Base-by-base conservation (phyloP, 2,888 invertebrate genomes). In the Cynaeus angustus region DNA sequence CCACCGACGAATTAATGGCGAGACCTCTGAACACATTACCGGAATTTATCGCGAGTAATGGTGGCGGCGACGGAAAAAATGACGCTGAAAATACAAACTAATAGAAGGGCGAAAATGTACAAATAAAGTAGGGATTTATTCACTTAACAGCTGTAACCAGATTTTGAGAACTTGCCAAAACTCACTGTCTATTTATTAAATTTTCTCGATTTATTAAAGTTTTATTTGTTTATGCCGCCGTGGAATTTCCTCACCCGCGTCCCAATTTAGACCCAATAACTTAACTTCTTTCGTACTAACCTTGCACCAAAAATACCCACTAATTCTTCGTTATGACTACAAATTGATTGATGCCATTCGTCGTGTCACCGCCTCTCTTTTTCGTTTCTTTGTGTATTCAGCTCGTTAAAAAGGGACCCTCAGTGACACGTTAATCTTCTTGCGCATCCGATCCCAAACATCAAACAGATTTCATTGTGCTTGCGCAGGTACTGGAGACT, bases 391-490 rank as follows among this genome's bases (percentile, higher is more conserved):
- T 61, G 30, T 66, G 53, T n/a, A 66, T 66, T 37, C 13, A 41
- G 14, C 66, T 66, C 66, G 66, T 66, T 66, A 66, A 56, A 55
- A 66, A 43, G 30, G 30, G 37, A 41, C 41, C 37, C 30, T 43
- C 53, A 16, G 3, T 41, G 64, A 64, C 56, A 55, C 66, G 66
- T 66, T 66, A 66, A 66, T 66, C 66, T 55, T 26, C 62, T 12
- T 30, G 62, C 30, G 30, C 30, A 9, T 30, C 30, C 26, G 37
- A 62, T 62, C 50, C 46, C 12, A 66, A 66, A 66, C 66, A 66
- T 66, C 66, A 66, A 66, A 67, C 58, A 43, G 59, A 59, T 68
- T 68, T 68, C 59, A 52, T 68, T 61, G 58, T 52, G 50, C 46
- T 30, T 45, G 21, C 12, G 67, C 50, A 59, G 62, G 52, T 26